Percentiles rank a stretch among this genome's conserved stretches.
Evolutionary conservation across 2,113 vertebrate genomes (phyloP).

Genomic region (Crypturellus undulatus): DNA sequence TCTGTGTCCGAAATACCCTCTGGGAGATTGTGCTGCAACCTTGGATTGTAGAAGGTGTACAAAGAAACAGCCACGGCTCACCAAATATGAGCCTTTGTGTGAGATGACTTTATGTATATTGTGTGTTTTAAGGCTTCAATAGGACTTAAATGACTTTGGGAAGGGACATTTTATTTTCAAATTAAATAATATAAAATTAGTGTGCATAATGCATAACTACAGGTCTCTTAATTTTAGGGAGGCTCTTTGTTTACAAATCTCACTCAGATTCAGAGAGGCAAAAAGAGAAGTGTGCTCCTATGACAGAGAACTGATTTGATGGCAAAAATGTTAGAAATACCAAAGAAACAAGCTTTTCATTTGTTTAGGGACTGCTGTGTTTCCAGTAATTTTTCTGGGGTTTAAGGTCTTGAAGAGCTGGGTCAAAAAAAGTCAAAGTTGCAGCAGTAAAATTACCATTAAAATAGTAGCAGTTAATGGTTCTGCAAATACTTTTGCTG

Average conservation of each 20-base stretch:
- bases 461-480: neutral
- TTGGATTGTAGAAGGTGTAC: neutral
- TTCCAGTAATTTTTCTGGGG: fast-evolving
- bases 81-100: neutral
- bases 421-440: neutral
- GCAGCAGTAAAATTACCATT: neutral
- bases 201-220: neutral
- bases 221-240: neutral
- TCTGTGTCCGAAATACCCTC: neutral
- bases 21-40: neutral
- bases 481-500: neutral
- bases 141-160: neutral
- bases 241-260: neutral
- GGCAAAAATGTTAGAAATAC: neutral
- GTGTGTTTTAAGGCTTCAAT: neutral
- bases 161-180: neutral
- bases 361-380: neutral
- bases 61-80: neutral
- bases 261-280: neutral
- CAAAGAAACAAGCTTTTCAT: fast-evolving
- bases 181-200: neutral
- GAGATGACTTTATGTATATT: neutral
- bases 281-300: fast-evolving
- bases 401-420: neutral
- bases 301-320: neutral